phyloP scores from a whole-genome alignment of 2,888 invertebrate species.

The Synergus gifuensis region DNA sequence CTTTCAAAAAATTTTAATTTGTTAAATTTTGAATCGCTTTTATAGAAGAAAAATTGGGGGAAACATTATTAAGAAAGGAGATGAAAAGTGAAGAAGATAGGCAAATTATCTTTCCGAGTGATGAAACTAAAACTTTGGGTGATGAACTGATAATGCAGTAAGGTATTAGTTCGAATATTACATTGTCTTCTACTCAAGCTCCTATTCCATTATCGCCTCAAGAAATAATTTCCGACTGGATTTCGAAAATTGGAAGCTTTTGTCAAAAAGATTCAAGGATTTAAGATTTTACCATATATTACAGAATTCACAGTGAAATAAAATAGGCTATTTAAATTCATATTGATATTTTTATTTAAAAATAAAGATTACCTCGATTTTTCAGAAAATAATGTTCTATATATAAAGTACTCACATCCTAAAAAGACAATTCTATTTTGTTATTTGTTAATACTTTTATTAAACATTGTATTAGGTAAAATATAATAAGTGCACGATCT shows the following conservation, averaged over 20 bases:
- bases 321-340: too few species aligned
- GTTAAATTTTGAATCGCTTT: too few species aligned
- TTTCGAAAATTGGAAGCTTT: constrained; percentile 14
- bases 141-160: constrained; percentile 34
- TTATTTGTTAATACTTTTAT: neutral
- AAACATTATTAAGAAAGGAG: constrained; percentile 1
- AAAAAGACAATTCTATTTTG: neutral
- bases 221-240: constrained; percentile 20
- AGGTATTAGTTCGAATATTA: constrained; percentile 16
- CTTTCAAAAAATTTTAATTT: neutral
- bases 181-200: constrained; percentile 13
- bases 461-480: neutral
- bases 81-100: neutral
- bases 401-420: neutral
- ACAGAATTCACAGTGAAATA: neutral
- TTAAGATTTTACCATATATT: too few species aligned
- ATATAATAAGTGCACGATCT: too few species aligned
- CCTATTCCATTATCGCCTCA: constrained; percentile 22
- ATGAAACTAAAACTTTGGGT: constrained; percentile 16
- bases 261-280: neutral
- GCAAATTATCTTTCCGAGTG: constrained; percentile 3
- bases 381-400: neutral
- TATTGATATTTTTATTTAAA: too few species aligned
- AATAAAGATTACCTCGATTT: neutral
- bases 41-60: neutral